Evolutionary conservation across 2,113 vertebrate genomes (phyloP).

Genomic region (Pygoscelis antarcticus): DNA sequence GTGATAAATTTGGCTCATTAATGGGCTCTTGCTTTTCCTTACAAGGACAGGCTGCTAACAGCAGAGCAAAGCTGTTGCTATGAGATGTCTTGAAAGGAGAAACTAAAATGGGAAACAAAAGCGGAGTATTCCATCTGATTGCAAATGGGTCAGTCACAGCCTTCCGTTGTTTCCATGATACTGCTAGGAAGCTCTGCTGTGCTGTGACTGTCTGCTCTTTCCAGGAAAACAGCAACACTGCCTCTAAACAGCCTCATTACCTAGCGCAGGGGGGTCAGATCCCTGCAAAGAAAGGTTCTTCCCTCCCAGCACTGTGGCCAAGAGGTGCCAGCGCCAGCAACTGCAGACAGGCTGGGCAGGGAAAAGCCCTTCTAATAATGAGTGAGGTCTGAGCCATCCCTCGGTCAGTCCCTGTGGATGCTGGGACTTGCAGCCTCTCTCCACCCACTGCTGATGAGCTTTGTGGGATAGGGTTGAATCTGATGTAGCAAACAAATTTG

Average conservation of each 20-base stretch:
- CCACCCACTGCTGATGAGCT: neutral
- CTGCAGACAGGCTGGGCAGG: neutral
- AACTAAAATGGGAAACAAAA: constrained; percentile 46
- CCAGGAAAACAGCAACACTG: neutral
- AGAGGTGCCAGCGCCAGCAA: neutral
- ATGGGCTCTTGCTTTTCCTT: neutral
- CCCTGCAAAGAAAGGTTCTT: neutral
- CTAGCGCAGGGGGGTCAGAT: no score
- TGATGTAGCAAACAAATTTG: neutral
- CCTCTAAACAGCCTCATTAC: constrained; percentile 11
- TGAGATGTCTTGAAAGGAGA: neutral
- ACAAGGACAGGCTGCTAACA: constrained; percentile 2
- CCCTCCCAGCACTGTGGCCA: neutral
- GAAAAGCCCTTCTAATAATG: neutral
- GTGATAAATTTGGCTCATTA: constrained; percentile 16
- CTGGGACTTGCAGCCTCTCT: neutral
- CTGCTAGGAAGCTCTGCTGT: neutral
- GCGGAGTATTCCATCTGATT: neutral
- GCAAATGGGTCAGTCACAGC: constrained; percentile 31
- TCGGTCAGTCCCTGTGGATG: neutral
- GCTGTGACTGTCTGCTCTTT: neutral
- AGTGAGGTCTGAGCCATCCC: neutral
- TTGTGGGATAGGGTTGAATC: neutral
- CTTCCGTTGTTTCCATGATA: neutral
- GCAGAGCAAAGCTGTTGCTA: constrained; percentile 27